Base-by-base conservation (phyloP, 2,113 vertebrate genomes). In the Xiphophorus maculatus region DNA sequence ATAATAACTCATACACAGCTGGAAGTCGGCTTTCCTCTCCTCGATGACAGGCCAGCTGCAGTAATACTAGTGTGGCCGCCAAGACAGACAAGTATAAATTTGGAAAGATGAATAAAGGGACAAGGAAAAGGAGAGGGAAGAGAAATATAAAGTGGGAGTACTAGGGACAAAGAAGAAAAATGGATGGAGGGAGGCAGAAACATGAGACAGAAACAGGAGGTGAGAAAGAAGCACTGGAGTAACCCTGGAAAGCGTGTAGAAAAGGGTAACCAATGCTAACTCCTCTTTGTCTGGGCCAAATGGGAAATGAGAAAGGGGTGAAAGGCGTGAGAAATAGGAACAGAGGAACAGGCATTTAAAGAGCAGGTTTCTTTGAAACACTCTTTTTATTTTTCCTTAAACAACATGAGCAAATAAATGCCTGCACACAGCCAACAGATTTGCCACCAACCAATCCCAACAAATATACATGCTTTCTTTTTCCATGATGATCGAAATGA, bases 351-450 rank as follows among this genome's bases (percentile, higher is more conserved):
- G 74, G 84, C 74, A 86, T 90, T 81, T 84, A 89, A 86, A 88
- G 89, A 89, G 89, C 77, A 90, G 84, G 87, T 88, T 89, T 77
- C 82, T 91, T 94, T 94, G 86, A 93, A 71, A 83, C 80, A 61
- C 77, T 80, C 83, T 84, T 83, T 77, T 62, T 86, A 87, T 87
- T 72, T n/a, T 62, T 63, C 68, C 79, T 87, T 87, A 76, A 84
- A 85, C 66, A 42, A 51, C 32, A 87, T 15, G 71, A 73, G 69
- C 63, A 30, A 74, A 74, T 82, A 87, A 90, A 92, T 86, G 76
- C 84, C 80, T 60, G 81, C 42, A 82, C 76, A 87, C 79, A 74
- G 80, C 48, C 75, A 33, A 40, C 11, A 70, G 35, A 80, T 42
- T 74, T 65, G 75, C 66, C 69, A 73, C 75, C 63, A 69, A 63